Conservation (phyloP, 2,888 invertebrate species). For the Platycheirus albimanus region DNA sequence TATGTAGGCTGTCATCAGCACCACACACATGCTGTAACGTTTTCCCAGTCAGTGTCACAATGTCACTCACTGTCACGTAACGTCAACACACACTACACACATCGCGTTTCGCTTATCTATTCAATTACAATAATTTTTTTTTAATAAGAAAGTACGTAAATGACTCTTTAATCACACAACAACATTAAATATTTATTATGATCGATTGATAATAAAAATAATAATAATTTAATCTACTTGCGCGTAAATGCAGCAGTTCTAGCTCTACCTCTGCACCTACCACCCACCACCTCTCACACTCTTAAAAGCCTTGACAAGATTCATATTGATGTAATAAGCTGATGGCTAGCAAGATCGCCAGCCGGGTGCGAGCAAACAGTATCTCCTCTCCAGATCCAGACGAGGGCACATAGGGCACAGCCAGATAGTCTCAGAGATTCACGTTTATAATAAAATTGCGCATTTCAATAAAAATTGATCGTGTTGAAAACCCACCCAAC, state of each 20-base stretch:
- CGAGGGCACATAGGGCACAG: slow-evolving; percentile 50
- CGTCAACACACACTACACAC: too few relatives aligned
- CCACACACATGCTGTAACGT: slow-evolving; percentile 9
- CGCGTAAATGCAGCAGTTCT: slow-evolving; percentile 12
- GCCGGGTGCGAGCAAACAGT: slow-evolving; percentile 24
- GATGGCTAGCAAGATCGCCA: slow-evolving; percentile 27
- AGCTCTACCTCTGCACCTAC: neutral
- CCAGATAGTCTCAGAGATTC: slow-evolving; percentile 51
- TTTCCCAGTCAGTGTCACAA: slow-evolving; percentile 17
- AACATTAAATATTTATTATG: slow-evolving; percentile 37
- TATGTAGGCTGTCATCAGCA: slow-evolving; percentile 8
- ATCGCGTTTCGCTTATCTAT: slow-evolving; percentile 34
- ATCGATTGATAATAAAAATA: slow-evolving; percentile 14
- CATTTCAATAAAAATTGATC: slow-evolving; percentile 41
- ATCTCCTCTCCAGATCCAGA: slow-evolving; percentile 23
- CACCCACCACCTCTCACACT: neutral
- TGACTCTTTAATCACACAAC: slow-evolving; percentile 29
- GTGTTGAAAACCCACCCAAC: slow-evolving; percentile 36
- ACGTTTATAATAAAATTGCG: slow-evolving; percentile 44
- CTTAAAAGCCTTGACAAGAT: slow-evolving; percentile 4
- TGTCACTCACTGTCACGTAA: slow-evolving; percentile 2
- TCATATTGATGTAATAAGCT: slow-evolving; percentile 21
- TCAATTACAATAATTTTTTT: slow-evolving; percentile 43
- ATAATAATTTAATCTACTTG: slow-evolving; percentile 23
- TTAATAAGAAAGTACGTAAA: slow-evolving; percentile 41